phyloP scores from a whole-genome alignment of 2,797 vertebrate genomes.

The Taeniopygia guttata region DNA sequence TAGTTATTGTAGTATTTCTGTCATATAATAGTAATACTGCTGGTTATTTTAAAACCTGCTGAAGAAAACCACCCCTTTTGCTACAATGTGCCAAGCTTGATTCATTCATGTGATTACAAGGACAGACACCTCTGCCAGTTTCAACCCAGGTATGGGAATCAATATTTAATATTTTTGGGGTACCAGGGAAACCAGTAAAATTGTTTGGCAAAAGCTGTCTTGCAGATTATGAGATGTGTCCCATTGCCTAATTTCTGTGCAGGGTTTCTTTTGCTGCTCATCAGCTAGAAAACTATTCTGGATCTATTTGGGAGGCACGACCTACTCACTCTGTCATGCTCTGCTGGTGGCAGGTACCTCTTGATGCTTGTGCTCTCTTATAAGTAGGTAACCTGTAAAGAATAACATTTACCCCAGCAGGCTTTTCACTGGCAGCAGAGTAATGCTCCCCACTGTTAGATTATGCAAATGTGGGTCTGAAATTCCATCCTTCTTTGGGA shows the following conservation, averaged over 20 bases:
- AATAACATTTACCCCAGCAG: neutral
- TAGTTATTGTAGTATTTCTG: neutral
- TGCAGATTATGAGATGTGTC: neutral
- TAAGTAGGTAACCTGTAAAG: neutral
- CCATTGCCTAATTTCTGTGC: neutral
- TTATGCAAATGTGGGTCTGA: neutral
- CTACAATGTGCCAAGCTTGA: neutral
- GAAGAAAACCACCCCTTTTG: neutral
- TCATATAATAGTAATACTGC: neutral
- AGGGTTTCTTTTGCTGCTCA: neutral
- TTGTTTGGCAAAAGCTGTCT: neutral
- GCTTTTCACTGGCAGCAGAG: neutral
- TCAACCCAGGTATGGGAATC: neutral
- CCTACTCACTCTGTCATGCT: neutral
- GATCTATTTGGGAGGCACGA: neutral
- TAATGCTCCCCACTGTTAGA: neutral
- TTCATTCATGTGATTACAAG: neutral
- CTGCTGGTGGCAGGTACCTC: neutral
- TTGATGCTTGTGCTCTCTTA: neutral
- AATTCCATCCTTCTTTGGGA: neutral
- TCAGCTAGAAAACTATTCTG: neutral
- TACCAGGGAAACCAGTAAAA: neutral
- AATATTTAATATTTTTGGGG: neutral
- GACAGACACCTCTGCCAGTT: neutral
- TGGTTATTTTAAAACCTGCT: neutral